Evolutionary conservation across 2,797 vertebrate genomes (phyloP).

Genomic region (Platalea minor): DNA sequence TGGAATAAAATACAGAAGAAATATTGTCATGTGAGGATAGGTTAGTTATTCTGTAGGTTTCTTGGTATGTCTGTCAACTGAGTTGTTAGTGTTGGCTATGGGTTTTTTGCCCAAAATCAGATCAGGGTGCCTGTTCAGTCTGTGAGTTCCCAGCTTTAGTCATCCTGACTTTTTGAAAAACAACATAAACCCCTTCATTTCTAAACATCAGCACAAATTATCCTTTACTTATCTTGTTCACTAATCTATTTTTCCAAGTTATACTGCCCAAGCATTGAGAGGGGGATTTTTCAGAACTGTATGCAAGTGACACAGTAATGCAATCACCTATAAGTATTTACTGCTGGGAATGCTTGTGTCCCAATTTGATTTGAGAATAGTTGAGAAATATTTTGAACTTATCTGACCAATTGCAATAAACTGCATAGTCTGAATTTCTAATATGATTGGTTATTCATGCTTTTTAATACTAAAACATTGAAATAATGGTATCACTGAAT

Average conservation of each 20-base stretch:
- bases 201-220: not conserved
- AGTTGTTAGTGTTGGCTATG: not conserved
- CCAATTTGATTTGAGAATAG: not conserved
- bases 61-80: not conserved
- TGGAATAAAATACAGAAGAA: not conserved
- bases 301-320: not conserved
- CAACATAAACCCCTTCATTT: not conserved
- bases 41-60: not conserved
- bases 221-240: not conserved
- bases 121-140: not conserved
- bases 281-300: not conserved
- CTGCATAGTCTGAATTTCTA: not conserved
- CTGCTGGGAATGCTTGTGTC: not conserved
- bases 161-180: not conserved
- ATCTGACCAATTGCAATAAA: not conserved
- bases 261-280: not conserved
- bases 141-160: not conserved
- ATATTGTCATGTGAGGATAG: accelerated
- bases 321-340: not conserved
- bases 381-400: not conserved
- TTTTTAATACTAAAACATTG: not conserved
- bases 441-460: not conserved
- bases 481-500: not conserved
- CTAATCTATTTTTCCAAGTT: not conserved
- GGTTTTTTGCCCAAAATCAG: not conserved